Base-by-base conservation (phyloP, 2,797 vertebrate species). In the Meriones psammophilus region DNA sequence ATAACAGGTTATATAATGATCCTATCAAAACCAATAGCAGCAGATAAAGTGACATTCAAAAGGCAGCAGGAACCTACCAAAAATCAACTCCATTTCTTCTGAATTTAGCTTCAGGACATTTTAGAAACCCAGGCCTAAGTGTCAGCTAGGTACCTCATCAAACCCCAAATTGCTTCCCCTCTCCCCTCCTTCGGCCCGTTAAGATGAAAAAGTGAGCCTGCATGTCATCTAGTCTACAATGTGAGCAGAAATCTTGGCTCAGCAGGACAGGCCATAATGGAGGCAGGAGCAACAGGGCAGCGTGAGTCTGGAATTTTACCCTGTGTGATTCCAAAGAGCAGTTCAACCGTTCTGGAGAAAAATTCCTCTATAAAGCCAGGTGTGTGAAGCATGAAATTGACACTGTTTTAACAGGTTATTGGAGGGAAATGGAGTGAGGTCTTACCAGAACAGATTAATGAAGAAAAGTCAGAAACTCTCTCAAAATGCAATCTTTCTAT, bases 151-250 rank as follows among this genome's bases (percentile, higher is more conserved):
- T 22, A 96, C 92, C 96, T 98, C 98, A 98, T 97, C 97, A 98
- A 98, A 96, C 58, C 94, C 96, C 78, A 98, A 98, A 98, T 98
- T 98, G 95, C 93, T 98, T 98, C 97, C 97, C 88, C 36, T 68
- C 94, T 46, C 95, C 97, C 97, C 94, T 97, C 96, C 83, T 83
- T 94, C 79, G 80, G 96, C 94, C 95, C 24, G 39, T 83, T 96
- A 73, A 85, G 96, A 97, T 89, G 89, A 96, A 97, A 98, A 98
- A 98, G 97, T 95, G 90, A 98, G 91, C 78, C 96, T 92, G 89
- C 60, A 86, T 95, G 94, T 97, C 96, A 97, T 96, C 36, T 2
- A 13, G 71, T 91, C 96, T 96, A 93, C 94, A 71, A 96, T 87
- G 96, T 68, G 62, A 95, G 88, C 2, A 36, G 24, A 94, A 97